Conservation (phyloP, 2,888 invertebrate species). For the Brenthis hecate region DNA sequence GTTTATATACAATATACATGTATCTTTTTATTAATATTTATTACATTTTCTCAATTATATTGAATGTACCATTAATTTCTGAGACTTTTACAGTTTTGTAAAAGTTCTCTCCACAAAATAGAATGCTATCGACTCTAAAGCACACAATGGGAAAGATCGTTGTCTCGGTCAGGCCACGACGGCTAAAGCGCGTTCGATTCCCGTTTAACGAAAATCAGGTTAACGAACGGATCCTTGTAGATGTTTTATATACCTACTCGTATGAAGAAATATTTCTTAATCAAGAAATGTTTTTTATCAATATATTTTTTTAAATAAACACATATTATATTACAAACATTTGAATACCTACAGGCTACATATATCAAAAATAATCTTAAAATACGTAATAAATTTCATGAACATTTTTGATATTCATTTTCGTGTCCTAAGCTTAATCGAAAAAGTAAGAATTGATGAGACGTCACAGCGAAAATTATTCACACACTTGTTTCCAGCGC, state of each 20-base stretch:
- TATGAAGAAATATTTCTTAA: no score
- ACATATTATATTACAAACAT: no score
- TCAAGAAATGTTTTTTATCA: no score
- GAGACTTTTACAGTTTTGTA: constrained; percentile 50
- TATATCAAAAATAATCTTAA: constrained; percentile 12
- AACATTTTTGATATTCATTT: constrained; percentile 50
- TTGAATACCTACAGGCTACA: constrained; percentile 34
- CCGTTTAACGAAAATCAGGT: constrained; percentile 71
- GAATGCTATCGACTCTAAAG: constrained; percentile 67
- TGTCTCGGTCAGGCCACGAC: constrained; percentile 65
- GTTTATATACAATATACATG: no score
- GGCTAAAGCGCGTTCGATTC: constrained; percentile 66
- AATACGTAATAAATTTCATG: constrained; percentile 50
- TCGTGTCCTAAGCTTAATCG: constrained; percentile 58
- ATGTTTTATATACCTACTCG: constrained; percentile 11
- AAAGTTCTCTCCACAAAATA: constrained; percentile 62
- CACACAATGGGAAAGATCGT: constrained; percentile 76
- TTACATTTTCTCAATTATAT: neutral
- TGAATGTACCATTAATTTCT: constrained; percentile 12
- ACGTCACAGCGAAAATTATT: constrained; percentile 60
- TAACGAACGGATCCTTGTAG: constrained; percentile 53
- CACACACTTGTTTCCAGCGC: constrained; percentile 43
- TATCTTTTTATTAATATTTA: no score
- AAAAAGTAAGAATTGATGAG: constrained; percentile 62
- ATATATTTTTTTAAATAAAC: no score